Conservation (phyloP, 1,140 invertebrate species). For the Temnothorax longispinosus region DNA sequence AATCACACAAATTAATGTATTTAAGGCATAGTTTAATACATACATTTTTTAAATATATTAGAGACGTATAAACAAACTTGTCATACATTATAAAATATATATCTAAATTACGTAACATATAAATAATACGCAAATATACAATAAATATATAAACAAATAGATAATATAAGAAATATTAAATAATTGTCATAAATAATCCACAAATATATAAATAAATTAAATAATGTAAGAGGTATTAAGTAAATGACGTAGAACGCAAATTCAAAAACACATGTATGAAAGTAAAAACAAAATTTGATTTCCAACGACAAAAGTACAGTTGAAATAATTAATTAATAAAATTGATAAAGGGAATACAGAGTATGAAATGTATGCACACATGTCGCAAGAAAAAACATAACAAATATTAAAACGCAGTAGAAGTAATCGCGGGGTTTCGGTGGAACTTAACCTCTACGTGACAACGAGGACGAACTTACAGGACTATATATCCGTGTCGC, state of each 20-base stretch:
- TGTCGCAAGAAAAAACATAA: background rate
- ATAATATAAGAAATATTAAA: background rate
- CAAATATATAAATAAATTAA: background rate
- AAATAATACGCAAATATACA: background rate
- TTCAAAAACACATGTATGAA: background rate
- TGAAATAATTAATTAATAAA: background rate
- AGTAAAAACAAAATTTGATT: background rate
- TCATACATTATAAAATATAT: background rate
- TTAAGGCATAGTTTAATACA: background rate
- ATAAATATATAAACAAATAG: background rate
- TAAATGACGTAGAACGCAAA: background rate
- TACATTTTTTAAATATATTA: conserved; percentile 4
- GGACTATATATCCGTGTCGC: conserved; percentile 85
- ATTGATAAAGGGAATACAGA: background rate
- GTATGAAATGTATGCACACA: background rate
- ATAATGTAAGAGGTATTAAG: background rate
- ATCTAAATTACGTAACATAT: background rate
- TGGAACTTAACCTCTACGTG: conserved; percentile 35
- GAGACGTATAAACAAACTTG: conserved; percentile 1
- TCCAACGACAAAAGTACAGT: background rate
- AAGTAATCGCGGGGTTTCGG: conserved; percentile 60
- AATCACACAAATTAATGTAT: background rate
- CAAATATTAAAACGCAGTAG: background rate
- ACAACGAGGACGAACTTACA: conserved; percentile 82
- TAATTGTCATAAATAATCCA: background rate